Evolutionary conservation across 2,797 vertebrate genomes (phyloP), one percentile per base, ranked within the genome.

Genomic region (Squalus acanthias): DNA sequence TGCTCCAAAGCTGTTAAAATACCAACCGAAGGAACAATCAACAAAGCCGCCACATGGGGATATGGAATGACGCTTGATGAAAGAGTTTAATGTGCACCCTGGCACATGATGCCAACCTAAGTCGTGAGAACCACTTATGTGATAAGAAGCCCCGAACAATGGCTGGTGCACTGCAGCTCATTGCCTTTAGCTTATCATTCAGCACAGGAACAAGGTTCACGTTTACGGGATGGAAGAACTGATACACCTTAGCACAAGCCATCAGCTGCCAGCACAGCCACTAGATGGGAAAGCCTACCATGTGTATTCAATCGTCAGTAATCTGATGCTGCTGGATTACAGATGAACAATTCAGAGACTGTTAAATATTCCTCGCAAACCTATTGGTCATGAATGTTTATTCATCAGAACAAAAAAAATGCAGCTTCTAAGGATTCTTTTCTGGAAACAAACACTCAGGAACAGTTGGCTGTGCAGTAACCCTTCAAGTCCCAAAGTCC

Each of bases 91-190:
- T 98, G 98, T 98, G 97, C 93, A 96, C 97, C 97, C 98, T 98
- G 97, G 98, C 97, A 98, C 97, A 97, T 96, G 97, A 96, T 96
- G 97, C 97, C 97, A 98, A 97, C 93, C 97, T 96, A 97, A 98
- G 98, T 97, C 98, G 98, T 98, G 98, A 98, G 98, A 98, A 98
- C 98, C 97, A 98, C 97, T 98, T 98, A 97, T 9, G 96, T 96
- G 97, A 98, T 97, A 97, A 97, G 98, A 97, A 97, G 98, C 97
- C 97, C 97, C 97, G 97, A 97, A 97, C 96, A 97, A 97, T 97
- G 97, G 97, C 97, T 97, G 97, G 96, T 96, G 97, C 98, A 98
- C 97, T 97, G 97, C 98, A 97, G 97, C 98, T 98, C 98, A 98
- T 97, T 98, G 97, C 97, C 97, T 96, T 96, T 96, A 97, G 97